These are phyloP conservation scores for Malthinus flaveolus DNA, from an alignment of 2,888 invertebrate genomes.

Conservation along the genomic window DNA sequence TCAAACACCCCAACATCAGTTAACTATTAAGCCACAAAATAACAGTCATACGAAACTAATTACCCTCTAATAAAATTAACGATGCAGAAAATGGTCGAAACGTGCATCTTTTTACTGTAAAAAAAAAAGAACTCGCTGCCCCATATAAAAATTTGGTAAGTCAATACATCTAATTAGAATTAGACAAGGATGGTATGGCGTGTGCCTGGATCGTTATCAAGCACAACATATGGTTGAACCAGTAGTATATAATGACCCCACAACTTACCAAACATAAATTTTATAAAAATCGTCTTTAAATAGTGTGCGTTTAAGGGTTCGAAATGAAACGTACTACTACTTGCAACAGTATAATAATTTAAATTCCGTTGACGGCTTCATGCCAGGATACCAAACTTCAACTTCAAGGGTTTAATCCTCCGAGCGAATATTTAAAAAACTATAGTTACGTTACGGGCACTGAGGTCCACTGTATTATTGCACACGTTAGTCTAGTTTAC, in stretches of 20 bases:
- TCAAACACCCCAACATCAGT: background rate
- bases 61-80: constrained; percentile 19
- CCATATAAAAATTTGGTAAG: constrained; percentile 26
- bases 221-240: constrained; percentile 36
- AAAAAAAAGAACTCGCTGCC: constrained; percentile 15
- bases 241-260: constrained; percentile 13
- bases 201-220: constrained; percentile 36
- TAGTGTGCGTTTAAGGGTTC: no score
- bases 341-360: no score
- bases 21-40: constrained; percentile 4
- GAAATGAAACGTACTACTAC: no score
- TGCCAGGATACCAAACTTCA: no score
- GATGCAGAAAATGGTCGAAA: constrained; percentile 30
- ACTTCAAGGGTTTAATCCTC: no score
- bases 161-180: constrained; percentile 31
- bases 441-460: no score
- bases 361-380: no score
- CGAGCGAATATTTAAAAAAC: no score
- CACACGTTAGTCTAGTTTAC: no score
- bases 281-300: no score
- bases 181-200: constrained; percentile 32
- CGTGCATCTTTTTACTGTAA: constrained; percentile 26
- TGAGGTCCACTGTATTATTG: no score
- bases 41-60: constrained; percentile 16
- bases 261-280: no score